phyloP scores from a whole-genome alignment of 92 coral and sea anemone species.

The Metridium senile region DNA sequence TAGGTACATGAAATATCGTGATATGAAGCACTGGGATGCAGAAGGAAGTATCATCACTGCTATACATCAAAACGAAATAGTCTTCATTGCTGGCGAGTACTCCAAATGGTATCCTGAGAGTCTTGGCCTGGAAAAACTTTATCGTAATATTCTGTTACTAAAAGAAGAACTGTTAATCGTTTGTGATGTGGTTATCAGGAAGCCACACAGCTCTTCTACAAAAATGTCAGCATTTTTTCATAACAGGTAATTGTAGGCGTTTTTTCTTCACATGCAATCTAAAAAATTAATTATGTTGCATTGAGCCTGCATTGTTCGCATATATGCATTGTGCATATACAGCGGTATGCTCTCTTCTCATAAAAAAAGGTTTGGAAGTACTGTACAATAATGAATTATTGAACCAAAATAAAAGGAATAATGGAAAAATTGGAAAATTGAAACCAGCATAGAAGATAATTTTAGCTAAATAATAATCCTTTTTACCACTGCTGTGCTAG shows the following conservation, averaged over 20 bases:
- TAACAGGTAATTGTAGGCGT: conserved; percentile 29
- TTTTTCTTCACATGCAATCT: conserved; percentile 36
- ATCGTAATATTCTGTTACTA: conserved; percentile 58
- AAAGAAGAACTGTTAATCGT: conserved; percentile 63
- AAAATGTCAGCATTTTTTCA: conserved; percentile 88
- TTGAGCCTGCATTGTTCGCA: too few species aligned
- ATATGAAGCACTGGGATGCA: conserved; percentile 60
- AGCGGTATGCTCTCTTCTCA: too few species aligned
- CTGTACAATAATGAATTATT: too few species aligned
- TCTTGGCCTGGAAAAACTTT: conserved; percentile 64
- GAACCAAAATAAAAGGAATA: too few species aligned
- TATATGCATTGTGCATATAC: too few species aligned
- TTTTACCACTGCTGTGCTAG: too few species aligned
- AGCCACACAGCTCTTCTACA: conserved; percentile 26
- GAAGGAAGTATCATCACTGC: conserved; percentile 68
- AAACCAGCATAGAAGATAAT: too few species aligned
- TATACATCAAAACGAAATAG: conserved; percentile 36
- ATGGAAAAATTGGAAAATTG: too few species aligned
- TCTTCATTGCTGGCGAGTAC: conserved; percentile 74
- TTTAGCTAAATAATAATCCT: too few species aligned
- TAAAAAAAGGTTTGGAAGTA: too few species aligned
- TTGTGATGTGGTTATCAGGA: conserved; percentile 61
- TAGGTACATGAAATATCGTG: conserved; percentile 52
- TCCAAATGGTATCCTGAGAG: conserved; percentile 59
- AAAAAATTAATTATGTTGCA: conserved; percentile 17